Evolutionary conservation across 1,140 invertebrate species (phyloP), one percentile per base, ranked within the genome.

Genomic region (Hormaphis cornu): DNA sequence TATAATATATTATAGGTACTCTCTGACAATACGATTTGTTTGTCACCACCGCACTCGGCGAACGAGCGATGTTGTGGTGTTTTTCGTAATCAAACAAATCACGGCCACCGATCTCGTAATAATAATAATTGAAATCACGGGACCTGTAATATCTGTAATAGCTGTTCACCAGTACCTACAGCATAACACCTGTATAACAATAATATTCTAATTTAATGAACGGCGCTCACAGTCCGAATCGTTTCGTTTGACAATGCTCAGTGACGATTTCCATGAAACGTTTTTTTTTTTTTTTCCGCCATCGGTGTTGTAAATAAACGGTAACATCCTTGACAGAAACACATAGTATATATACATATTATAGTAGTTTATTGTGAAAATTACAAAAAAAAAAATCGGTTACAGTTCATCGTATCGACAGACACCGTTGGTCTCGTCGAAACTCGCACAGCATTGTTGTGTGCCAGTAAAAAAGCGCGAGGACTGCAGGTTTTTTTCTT

Each of bases 401-500:
- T 37, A 24, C 20, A 37, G 20, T 56, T 37, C n/a, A n/a, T n/a
- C n/a, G n/a, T n/a, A n/a, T n/a, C n/a, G n/a, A n/a, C n/a, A n/a
- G n/a, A n/a, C n/a, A n/a, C 37, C 53, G 33, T 40, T 9, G 14
- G 28, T 16, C 22, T 40, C 1, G 14, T 58, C 20, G 20, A 22
- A 18, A 0, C 2, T 24, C 14, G 3, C 1, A 40, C 40, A 22
- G 20, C 40, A 8, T 40, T 6, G 3, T 20, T 18, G 18, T 28
- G 12, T 28, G n/a, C 26, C 7, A 52, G 4, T 26, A 16, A 52
- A 26, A n/a, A 20, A 33, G n/a, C 6, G 8, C 12, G 54, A 40
- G 54, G 33, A 58, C 53, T 40, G 24, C 33, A 24, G 54, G 33
- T 58, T 58, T n/a, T n/a, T n/a, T n/a, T n/a, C n/a, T 58, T 58